Conservation (phyloP, 1,140 invertebrate species). For the Meloidogyne hapla region DNA sequence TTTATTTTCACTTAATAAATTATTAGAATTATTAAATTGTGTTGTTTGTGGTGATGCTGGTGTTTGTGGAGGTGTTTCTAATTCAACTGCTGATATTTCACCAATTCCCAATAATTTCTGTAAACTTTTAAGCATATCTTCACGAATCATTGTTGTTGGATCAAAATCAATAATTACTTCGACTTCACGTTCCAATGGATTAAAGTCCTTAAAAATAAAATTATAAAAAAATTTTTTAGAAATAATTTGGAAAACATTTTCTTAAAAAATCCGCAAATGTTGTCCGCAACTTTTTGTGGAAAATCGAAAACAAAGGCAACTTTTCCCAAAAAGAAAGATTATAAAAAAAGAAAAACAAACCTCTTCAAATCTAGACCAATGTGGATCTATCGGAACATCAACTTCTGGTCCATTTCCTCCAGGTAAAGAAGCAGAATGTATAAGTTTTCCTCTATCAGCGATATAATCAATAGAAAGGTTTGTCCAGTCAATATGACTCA, state of each 20-base stretch:
- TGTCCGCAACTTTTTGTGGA: too few species aligned
- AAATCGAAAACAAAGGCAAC: too few species aligned
- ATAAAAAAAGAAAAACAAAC: constrained; percentile 11
- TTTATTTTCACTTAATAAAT: constrained; percentile 16
- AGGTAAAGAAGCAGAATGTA: constrained; percentile 13
- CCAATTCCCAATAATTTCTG: constrained; percentile 26
- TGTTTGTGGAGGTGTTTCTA: constrained; percentile 36
- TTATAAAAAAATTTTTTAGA: background rate
- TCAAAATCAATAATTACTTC: constrained; percentile 29
- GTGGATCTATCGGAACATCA: constrained; percentile 34
- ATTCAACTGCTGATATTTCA: constrained; percentile 9
- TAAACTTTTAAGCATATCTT: constrained; percentile 31
- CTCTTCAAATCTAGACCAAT: constrained; percentile 34
- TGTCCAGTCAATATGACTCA: background rate
- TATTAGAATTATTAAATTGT: background rate
- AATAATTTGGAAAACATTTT: background rate
- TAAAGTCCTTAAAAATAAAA: constrained; percentile 20
- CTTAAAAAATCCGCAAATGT: background rate
- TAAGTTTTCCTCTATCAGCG: constrained; percentile 18
- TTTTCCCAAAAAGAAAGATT: too few species aligned
- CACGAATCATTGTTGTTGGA: constrained; percentile 23
- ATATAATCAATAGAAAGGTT: constrained; percentile 22
- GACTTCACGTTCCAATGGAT: constrained; percentile 16
- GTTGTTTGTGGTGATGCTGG: constrained; percentile 12
- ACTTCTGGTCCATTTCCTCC: constrained; percentile 9